Conservation (phyloP, 2,888 invertebrate genomes). For the Phalera bucephala region DNA sequence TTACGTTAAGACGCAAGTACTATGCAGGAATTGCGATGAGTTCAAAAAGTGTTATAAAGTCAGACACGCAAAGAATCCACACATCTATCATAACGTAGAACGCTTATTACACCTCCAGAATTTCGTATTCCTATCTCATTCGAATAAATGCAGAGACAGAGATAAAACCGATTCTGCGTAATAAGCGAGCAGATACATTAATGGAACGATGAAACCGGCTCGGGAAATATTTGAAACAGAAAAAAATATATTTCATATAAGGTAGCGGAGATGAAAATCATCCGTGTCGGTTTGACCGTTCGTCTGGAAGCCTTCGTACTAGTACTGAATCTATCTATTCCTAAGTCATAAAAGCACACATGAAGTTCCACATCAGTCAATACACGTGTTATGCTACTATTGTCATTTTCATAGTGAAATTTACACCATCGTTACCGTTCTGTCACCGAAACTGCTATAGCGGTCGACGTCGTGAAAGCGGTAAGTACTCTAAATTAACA, state of each 20-base stretch:
- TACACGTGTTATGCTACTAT: constrained; percentile 59
- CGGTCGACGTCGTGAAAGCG: constrained; percentile 38
- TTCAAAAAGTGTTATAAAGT: constrained; percentile 38
- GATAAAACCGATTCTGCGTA: constrained; percentile 58
- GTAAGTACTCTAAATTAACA: constrained; percentile 40
- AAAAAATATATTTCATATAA: background rate
- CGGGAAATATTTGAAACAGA: constrained; percentile 8
- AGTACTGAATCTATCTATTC: constrained; percentile 34
- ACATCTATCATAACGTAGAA: constrained; percentile 33
- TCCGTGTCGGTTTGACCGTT: constrained; percentile 23
- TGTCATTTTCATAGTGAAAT: constrained; percentile 72
- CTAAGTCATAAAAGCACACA: constrained; percentile 42
- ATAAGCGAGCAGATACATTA: constrained; percentile 39
- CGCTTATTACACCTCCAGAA: constrained; percentile 46
- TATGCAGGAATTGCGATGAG: constrained; percentile 40
- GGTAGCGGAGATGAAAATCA: constrained; percentile 1
- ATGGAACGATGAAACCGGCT: constrained; percentile 25
- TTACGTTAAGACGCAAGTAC: constrained; percentile 30
- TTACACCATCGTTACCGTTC: constrained; percentile 62
- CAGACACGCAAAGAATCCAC: constrained; percentile 36
- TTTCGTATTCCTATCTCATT: constrained; percentile 62
- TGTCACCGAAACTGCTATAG: constrained; percentile 46
- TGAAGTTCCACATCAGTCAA: constrained; percentile 47
- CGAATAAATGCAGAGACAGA: constrained; percentile 77
- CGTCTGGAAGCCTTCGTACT: constrained; percentile 36